phyloP scores from a whole-genome alignment of 2,888 invertebrate genomes.

The Tyria jacobaeae region DNA sequence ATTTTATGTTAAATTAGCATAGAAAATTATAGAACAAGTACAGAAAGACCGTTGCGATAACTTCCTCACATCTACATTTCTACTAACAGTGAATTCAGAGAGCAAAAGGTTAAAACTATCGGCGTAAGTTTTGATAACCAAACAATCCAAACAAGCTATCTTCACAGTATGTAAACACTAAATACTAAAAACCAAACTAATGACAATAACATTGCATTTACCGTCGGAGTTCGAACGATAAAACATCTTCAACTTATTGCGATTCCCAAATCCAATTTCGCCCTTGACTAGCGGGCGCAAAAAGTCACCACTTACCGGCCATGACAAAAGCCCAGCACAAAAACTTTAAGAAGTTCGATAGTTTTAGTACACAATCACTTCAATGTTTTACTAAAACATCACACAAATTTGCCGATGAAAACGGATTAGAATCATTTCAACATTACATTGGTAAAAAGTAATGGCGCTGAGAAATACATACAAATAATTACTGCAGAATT shows the following conservation, averaged over 20 bases:
- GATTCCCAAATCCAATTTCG: constrained; percentile 86
- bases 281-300: constrained; percentile 86
- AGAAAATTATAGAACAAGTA: constrained; percentile 37
- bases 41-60: constrained; percentile 71
- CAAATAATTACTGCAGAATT: constrained; percentile 83
- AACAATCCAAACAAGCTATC: constrained; percentile 77
- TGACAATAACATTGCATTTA: constrained; percentile 86
- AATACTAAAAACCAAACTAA: constrained; percentile 83
- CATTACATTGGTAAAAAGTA: constrained; percentile 86
- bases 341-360: constrained; percentile 84
- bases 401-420: constrained; percentile 86
- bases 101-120: constrained; percentile 78
- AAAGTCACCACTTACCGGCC: constrained; percentile 92
- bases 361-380: constrained; percentile 85
- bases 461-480: constrained; percentile 86
- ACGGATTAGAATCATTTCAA: constrained; percentile 87
- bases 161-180: constrained; percentile 80
- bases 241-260: constrained; percentile 87
- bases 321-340: constrained; percentile 90
- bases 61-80: constrained; percentile 62
- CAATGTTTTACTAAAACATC: constrained; percentile 84
- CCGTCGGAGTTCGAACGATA: constrained; percentile 87
- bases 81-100: constrained; percentile 68
- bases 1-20: constrained; percentile 47
- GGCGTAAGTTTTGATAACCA: constrained; percentile 77